These are phyloP conservation scores for Scyliorhinus canicula DNA, from an alignment of 2,797 vertebrate species.

Conservation along the genomic window DNA sequence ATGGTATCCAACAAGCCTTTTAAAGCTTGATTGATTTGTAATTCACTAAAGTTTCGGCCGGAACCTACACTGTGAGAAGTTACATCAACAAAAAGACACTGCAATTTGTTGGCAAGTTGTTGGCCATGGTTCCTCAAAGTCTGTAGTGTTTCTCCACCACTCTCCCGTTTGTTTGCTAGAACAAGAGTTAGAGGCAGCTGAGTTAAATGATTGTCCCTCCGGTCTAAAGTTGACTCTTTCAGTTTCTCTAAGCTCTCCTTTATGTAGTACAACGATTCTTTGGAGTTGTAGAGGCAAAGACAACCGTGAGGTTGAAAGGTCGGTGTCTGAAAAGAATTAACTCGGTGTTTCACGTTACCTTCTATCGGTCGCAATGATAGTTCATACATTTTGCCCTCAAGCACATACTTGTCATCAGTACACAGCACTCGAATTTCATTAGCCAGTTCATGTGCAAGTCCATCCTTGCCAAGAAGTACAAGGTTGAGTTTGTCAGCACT, in stretches of 20 bases:
- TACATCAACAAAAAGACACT: constrained; percentile 82
- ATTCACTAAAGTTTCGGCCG: constrained; percentile 83
- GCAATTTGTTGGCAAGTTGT: constrained; percentile 79
- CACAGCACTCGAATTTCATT: constrained; percentile 93
- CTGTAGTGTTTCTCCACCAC: constrained; percentile 85
- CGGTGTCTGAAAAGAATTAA: constrained; percentile 91
- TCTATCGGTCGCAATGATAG: constrained; percentile 88
- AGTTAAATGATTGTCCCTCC: constrained; percentile 69
- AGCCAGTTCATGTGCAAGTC: constrained; percentile 84
- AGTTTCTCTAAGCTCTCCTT: constrained; percentile 89
- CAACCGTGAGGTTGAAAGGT: constrained; percentile 92
- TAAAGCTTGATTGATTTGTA: constrained; percentile 82
- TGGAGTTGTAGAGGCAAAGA: constrained; percentile 94
- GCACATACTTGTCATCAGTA: constrained; percentile 83
- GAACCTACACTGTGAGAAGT: constrained; percentile 82
- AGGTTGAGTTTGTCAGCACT: constrained; percentile 82
- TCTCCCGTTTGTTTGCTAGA: constrained; percentile 84
- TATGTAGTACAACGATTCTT: constrained; percentile 90
- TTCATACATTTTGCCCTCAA: constrained; percentile 91
- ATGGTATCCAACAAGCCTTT: constrained; percentile 73
- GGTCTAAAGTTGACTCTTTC: constrained; percentile 71
- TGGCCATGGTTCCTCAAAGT: constrained; percentile 85
- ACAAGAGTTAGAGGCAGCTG: constrained; percentile 78
- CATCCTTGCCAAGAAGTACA: constrained; percentile 93
- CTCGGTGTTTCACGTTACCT: constrained; percentile 88